Evolutionary conservation across 2,888 invertebrate genomes (phyloP), one percentile per base, ranked within the genome.

Genomic region (Tenthredo mesomela): DNA sequence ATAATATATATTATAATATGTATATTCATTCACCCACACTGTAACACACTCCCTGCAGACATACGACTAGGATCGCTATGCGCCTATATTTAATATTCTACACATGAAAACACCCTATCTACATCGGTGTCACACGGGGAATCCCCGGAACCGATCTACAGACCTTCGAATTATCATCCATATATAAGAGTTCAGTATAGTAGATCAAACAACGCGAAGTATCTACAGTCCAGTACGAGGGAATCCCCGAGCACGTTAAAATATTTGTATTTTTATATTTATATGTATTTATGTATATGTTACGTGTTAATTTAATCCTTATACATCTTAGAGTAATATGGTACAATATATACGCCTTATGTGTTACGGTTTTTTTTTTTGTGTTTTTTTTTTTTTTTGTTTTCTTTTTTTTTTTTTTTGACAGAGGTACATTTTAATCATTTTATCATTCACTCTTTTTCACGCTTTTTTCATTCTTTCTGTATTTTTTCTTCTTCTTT

Each of bases 101-200:
- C 91, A 93, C 93, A 93, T 92, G 91, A 92, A 93, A 93, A 93
- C 93, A 92, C 90, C 90, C 91, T 93, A 93, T 93, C 93, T 93
- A 93, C 92, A 93, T 86, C 88, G 88, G 88, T 89, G 89, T 87
- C 85, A 82, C 87, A 86, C 82, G 67, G 67, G 82, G 21, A 82
- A 15, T 82, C 47, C 50, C 82, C 47, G 15, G 82, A 29, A 12
- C 70, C 67, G 67, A 67, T 40, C 43, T 70, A 15, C 58, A 18
- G 67, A 67, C 67, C 33, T 18, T 61, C 61, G 21, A 4, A 61
- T 25, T n/a, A 75, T 75, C 47, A 15, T 47, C 25, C 25, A 54
- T n/a, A n/a, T n/a, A n/a, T n/a, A 54, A 54, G 54, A n/a, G n/a
- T 54, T 71, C 10, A n/a, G 18, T 71, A 37, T 9, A 29, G 1